Conservation (phyloP, 1,140 invertebrate species). For the Aleiodes sp. region DNA sequence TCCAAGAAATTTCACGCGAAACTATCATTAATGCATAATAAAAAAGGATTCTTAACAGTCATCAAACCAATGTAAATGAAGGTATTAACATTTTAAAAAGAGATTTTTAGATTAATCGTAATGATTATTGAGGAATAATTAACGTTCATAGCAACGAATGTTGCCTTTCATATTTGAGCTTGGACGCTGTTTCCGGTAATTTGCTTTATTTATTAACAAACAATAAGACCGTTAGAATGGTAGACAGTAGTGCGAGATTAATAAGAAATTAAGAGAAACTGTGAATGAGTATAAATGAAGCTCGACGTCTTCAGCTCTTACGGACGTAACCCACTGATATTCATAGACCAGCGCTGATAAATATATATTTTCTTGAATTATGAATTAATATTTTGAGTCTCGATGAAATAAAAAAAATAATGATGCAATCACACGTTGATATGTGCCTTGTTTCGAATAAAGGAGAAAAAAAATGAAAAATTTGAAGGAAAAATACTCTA, state of each 20-base stretch:
- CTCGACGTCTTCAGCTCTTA: slow-evolving; percentile 16
- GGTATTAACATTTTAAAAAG: no score
- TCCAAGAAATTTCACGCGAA: not conserved
- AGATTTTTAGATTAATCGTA: not conserved
- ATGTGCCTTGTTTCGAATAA: slow-evolving; percentile 34
- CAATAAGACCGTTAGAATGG: no score
- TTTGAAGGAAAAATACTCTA: slow-evolving; percentile 19
- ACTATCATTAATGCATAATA: not conserved
- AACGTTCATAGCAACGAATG: slow-evolving; percentile 30
- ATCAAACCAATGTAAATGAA: no score
- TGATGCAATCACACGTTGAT: slow-evolving; percentile 25
- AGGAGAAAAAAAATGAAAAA: not conserved
- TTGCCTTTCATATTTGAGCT: slow-evolving; percentile 31
- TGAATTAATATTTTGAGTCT: not conserved
- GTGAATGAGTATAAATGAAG: no score
- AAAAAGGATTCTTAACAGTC: no score
- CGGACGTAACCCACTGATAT: slow-evolving; percentile 32
- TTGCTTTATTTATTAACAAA: slow-evolving; percentile 12
- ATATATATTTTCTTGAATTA: not conserved
- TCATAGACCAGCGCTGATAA: slow-evolving; percentile 21
- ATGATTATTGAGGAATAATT: not conserved
- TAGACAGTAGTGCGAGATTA: no score
- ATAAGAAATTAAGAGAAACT: no score
- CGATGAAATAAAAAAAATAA: not conserved
- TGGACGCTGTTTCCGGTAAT: not conserved